Evolutionary conservation across 2,113 vertebrate genomes (phyloP).

Genomic region (Gasterosteus aculeatus): DNA sequence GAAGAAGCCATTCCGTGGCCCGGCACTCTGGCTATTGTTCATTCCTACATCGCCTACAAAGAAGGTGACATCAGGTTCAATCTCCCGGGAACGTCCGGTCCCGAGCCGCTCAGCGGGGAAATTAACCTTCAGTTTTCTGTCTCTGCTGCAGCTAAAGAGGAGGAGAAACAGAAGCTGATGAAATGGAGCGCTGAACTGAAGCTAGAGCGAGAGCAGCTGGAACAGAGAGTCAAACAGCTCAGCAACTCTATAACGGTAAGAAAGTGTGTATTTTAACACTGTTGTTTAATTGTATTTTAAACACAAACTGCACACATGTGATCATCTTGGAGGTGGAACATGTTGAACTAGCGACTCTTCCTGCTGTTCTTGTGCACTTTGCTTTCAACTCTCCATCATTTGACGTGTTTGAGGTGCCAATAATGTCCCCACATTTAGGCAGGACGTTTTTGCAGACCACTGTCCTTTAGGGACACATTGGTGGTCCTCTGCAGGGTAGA

Average conservation of each 20-base stretch:
- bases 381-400: no score
- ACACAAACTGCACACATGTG: no score
- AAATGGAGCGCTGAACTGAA: constrained; percentile 98
- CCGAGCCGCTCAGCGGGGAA: rapidly evolving
- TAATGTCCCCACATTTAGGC: no score
- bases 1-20: constrained; percentile 99
- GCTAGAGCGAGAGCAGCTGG: constrained; percentile 94
- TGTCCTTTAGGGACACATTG: no score
- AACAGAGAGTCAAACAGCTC: constrained; percentile 96
- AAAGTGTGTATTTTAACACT: constrained; percentile 5
- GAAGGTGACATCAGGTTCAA: constrained; percentile 84
- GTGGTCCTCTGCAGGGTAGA: no score
- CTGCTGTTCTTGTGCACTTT: no score
- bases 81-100: neutral
- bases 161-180: constrained; percentile 97
- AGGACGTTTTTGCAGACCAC: no score
- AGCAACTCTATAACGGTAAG: constrained; percentile 95
- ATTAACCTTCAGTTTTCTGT: neutral
- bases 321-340: no score
- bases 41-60: constrained; percentile 99
- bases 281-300: no score
- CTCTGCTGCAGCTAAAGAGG: constrained; percentile 90
- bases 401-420: no score
- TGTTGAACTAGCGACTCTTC: no score
- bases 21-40: constrained; percentile 97